Evolutionary conservation across 2,113 vertebrate species (phyloP).

Genomic region (Rhynchomys soricoides): DNA sequence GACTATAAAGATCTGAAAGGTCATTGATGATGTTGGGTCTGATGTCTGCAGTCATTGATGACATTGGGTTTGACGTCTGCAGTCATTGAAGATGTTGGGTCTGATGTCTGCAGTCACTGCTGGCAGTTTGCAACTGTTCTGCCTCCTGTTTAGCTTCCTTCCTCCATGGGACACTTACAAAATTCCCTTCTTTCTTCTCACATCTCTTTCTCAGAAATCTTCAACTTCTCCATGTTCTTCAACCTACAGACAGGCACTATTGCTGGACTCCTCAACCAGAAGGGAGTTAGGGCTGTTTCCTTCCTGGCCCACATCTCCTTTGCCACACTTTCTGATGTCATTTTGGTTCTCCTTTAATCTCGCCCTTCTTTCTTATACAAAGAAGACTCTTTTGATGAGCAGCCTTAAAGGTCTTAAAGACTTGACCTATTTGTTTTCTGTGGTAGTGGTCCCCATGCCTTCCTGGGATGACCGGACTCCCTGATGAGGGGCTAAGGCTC

Average conservation of each 20-base stretch:
- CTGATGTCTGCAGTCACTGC: neutral
- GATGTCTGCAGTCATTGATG: neutral
- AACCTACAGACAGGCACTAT: neutral
- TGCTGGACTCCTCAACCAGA: neutral
- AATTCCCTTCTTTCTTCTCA: neutral
- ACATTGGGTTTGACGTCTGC: no score
- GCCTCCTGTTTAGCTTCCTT: neutral
- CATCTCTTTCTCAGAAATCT: neutral
- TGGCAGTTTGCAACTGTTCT: neutral
- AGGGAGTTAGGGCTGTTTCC: neutral
- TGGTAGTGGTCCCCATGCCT: neutral
- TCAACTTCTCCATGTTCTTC: neutral
- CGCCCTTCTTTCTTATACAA: neutral
- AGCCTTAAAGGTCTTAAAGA: neutral
- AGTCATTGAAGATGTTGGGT: neutral
- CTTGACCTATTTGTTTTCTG: neutral
- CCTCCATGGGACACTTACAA: neutral
- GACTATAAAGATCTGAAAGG: neutral
- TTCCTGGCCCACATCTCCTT: neutral
- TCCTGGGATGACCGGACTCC: neutral
- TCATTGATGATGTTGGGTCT: neutral
- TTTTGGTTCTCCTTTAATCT: neutral
- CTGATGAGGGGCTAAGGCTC: neutral
- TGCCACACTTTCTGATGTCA: neutral
- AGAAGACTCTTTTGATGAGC: neutral